phyloP scores from a whole-genome alignment of 35 echinoderm and acorn worm genomes.

The Ptychodera flava region DNA sequence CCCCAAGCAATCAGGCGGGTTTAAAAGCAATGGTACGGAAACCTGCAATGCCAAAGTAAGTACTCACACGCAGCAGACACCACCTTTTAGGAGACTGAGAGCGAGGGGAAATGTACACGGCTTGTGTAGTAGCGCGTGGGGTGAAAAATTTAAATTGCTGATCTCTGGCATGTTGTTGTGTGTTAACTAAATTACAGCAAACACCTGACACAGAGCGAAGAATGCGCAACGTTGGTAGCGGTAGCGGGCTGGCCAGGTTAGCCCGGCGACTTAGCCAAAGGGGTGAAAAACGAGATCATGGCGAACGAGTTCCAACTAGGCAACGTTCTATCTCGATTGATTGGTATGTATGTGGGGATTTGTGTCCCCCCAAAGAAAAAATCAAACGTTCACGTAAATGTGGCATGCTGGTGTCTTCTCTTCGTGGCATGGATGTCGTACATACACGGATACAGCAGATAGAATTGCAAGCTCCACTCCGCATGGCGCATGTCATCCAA shows the following conservation, averaged over 20 bases:
- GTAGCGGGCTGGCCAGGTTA: constrained; percentile 73
- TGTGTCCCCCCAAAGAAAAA: no score
- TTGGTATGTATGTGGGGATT: neutral
- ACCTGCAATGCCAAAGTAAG: neutral
- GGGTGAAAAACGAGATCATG: constrained; percentile 59
- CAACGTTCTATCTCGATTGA: neutral
- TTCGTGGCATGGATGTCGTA: no score
- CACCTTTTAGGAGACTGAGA: no score
- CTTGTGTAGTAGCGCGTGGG: no score
- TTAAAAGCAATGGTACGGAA: neutral
- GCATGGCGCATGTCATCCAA: no score
- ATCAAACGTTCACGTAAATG: neutral
- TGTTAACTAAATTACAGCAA: neutral
- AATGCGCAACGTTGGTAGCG: constrained; percentile 49
- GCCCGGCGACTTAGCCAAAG: constrained; percentile 87
- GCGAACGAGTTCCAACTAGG: constrained; percentile 13
- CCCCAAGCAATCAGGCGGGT: neutral
- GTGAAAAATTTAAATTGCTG: no score
- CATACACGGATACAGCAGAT: no score
- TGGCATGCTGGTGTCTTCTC: neutral
- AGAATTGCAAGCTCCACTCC: no score
- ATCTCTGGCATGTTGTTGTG: no score
- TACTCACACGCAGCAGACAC: no score
- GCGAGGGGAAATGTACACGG: no score
- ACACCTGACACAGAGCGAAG: neutral